Conservation (phyloP, 1,140 invertebrate species). For the Homalodisca vitripennis region DNA sequence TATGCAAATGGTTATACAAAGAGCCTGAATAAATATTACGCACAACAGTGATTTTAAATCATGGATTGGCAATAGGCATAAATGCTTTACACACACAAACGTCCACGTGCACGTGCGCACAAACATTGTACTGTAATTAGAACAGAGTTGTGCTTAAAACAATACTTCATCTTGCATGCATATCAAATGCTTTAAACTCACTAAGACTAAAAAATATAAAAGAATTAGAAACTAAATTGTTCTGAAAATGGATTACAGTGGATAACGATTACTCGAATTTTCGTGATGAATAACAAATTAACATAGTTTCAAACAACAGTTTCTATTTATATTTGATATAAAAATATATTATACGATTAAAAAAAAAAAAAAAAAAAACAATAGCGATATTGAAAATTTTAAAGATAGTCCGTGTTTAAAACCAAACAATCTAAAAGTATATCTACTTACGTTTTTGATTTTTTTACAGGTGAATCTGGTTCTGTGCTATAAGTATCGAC, state of each 20-base stretch:
- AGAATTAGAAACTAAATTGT: no score
- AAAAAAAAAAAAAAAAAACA: not conserved
- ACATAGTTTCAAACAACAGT: not conserved
- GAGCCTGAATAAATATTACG: no score
- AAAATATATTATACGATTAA: not conserved
- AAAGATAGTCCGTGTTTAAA: not conserved
- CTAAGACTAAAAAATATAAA: no score
- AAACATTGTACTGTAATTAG: no score
- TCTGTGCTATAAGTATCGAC: not conserved
- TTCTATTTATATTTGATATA: not conserved
- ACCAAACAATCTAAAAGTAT: not conserved
- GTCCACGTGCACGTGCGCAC: no score
- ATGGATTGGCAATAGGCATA: no score
- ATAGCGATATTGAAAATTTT: not conserved
- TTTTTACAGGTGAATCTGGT: conserved; percentile 18
- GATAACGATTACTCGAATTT: not conserved
- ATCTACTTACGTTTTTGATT: conserved; percentile 7
- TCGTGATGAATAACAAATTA: not conserved
- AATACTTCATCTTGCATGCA: no score
- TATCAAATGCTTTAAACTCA: no score
- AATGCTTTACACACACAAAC: no score
- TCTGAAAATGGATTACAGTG: not conserved
- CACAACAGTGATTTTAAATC: no score
- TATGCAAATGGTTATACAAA: no score
- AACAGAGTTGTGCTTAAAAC: no score